phyloP scores from a whole-genome alignment of 2,113 vertebrate species.

The Tragelaphus scriptus region DNA sequence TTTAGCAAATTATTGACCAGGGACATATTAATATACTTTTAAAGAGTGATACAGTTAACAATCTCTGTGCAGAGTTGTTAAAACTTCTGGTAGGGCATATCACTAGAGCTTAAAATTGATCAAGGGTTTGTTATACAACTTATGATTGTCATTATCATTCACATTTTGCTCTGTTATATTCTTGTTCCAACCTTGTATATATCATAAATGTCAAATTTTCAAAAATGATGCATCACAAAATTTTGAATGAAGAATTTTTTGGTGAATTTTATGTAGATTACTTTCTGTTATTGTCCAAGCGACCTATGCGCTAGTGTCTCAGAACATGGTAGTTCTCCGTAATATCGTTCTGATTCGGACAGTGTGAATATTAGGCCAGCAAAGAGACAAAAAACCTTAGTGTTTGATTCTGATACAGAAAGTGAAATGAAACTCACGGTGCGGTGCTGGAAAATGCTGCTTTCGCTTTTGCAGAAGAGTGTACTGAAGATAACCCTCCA shows the following conservation, averaged over 20 bases:
- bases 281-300: neutral
- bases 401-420: neutral
- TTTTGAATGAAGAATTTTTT: neutral
- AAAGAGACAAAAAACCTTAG: neutral
- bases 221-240: neutral
- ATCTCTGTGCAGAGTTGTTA: neutral
- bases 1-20: neutral
- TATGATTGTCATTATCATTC: neutral
- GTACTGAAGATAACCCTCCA: neutral
- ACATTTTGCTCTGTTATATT: neutral
- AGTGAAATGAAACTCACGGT: neutral
- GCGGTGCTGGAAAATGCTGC: neutral
- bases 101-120: neutral
- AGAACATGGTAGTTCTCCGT: neutral
- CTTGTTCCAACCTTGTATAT: neutral
- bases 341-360: neutral
- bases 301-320: neutral
- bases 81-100: neutral
- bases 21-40: neutral
- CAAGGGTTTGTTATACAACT: neutral
- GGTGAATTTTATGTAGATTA: neutral
- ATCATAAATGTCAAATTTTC: neutral
- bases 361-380: neutral
- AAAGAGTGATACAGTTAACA: neutral
- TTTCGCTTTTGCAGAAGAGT: neutral